A percentile compares a stretch with the other conserved stretches of the same genome.
Conservation (phyloP, 2,797 vertebrate genomes). For the Synanceia verrucosa region DNA sequence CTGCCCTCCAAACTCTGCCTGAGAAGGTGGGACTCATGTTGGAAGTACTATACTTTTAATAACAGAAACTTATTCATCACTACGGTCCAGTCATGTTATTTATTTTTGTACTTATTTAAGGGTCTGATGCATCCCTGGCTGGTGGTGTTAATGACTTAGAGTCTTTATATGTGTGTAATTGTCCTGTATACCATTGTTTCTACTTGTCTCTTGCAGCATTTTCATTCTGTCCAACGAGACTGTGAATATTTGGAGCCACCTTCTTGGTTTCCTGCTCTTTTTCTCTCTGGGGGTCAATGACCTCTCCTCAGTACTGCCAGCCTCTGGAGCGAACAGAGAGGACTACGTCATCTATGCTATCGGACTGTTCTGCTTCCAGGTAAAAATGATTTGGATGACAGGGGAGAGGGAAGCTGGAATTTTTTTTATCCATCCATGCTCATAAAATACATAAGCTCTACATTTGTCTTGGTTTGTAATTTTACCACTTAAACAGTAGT, state of each 20-base stretch:
- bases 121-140: not conserved
- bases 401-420: not conserved
- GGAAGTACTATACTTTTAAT: too few relatives aligned
- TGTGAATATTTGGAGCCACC: slow-evolving; percentile 98
- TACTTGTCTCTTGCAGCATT: slow-evolving; percentile 80
- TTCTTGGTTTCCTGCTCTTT: slow-evolving; percentile 95
- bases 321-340: slow-evolving; percentile 90
- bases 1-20: slow-evolving; percentile 95
- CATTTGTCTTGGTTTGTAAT: not conserved
- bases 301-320: slow-evolving; percentile 89
- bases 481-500: not conserved
- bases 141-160: not conserved
- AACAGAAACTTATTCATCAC: too few relatives aligned
- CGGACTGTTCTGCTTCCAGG: slow-evolving; percentile 98
- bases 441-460: not conserved
- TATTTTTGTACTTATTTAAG: not conserved
- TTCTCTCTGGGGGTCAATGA: slow-evolving; percentile 93
- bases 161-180: too few relatives aligned
- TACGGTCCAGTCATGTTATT: not conserved
- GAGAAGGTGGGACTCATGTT: slow-evolving; percentile 84
- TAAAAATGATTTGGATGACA: slow-evolving; percentile 37
- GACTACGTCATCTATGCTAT: slow-evolving; percentile 96
- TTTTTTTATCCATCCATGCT: not conserved
- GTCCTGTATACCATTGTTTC: not conserved
- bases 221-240: slow-evolving; percentile 98